Evolutionary conservation across 2,888 invertebrate genomes (phyloP).

Genomic region (Biston betularia): DNA sequence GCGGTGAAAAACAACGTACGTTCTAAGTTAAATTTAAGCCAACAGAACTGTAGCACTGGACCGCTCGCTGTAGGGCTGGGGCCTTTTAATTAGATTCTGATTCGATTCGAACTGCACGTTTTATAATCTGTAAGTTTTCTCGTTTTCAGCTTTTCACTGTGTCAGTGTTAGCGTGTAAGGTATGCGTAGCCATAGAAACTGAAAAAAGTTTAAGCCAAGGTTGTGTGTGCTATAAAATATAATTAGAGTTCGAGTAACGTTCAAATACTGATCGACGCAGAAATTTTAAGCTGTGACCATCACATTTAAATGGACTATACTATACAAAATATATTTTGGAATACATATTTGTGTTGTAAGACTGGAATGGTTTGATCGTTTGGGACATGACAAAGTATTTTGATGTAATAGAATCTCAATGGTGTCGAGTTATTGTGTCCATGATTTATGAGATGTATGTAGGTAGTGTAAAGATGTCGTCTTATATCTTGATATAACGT

Average conservation of each 20-base stretch:
- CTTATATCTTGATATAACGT: constrained; percentile 38
- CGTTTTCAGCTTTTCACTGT: constrained; percentile 42
- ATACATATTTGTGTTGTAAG: constrained; percentile 29
- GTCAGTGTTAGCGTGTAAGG: constrained; percentile 62
- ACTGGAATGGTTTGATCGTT: constrained; percentile 34
- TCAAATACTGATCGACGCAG: constrained; percentile 27
- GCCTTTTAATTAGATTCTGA: not conserved
- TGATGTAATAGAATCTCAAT: constrained; percentile 48
- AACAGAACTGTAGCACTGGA: too few species aligned
- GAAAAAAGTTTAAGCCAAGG: constrained; percentile 74
- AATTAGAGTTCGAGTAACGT: constrained; percentile 40
- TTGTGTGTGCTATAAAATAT: constrained; percentile 77
- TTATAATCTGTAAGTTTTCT: constrained; percentile 17
- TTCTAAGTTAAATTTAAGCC: too few species aligned
- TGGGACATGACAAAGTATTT: constrained; percentile 42
- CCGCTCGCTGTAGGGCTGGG: too few species aligned
- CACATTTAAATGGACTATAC: constrained; percentile 29
- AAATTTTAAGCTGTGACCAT: constrained; percentile 19
- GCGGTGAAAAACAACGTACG: too few species aligned
- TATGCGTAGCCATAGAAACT: constrained; percentile 72
- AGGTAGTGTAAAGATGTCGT: constrained; percentile 33
- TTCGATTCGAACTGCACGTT: not conserved
- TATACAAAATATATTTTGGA: constrained; percentile 43
- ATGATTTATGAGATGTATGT: constrained; percentile 29
- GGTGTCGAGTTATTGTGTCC: constrained; percentile 45